These are phyloP conservation scores for Manis crassicaudata DNA, from an alignment of 2,797 vertebrate species.

Conservation along the genomic window DNA sequence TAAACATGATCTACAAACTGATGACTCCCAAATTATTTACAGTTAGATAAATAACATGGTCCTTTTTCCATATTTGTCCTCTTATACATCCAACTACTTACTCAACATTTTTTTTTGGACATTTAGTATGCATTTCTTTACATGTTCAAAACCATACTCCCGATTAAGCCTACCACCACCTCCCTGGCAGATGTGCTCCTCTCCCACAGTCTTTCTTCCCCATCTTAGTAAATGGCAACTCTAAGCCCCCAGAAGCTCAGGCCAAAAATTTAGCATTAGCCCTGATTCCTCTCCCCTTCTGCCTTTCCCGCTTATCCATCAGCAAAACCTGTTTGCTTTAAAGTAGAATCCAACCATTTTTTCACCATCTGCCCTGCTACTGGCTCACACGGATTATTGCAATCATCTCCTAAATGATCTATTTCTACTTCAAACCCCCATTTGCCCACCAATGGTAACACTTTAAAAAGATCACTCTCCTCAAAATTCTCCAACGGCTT, in stretches of 20 bases:
- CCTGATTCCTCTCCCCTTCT: not conserved
- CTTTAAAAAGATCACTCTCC: not conserved
- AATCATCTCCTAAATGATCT: not conserved
- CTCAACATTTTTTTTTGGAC: not conserved
- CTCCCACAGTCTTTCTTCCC: not conserved
- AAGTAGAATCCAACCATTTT: not conserved
- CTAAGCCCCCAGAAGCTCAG: not conserved
- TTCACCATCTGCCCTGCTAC: not conserved
- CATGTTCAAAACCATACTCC: conserved; percentile 9
- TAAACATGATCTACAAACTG: not conserved
- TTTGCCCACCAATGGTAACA: not conserved
- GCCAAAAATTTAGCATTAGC: not conserved
- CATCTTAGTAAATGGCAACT: not conserved
- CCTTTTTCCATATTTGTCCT: not conserved
- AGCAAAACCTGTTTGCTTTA: not conserved
- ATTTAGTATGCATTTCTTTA: not conserved
- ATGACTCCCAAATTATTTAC: not conserved
- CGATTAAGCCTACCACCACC: not conserved
- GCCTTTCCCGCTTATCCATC: not conserved
- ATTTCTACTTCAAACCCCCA: not conserved
- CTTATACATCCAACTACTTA: not conserved
- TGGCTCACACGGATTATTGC: not conserved
- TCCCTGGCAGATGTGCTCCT: not conserved
- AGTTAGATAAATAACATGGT: not conserved
- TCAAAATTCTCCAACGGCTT: not conserved